Conservation (phyloP, 2,797 vertebrate species). For the Sebastes trivittatus region DNA sequence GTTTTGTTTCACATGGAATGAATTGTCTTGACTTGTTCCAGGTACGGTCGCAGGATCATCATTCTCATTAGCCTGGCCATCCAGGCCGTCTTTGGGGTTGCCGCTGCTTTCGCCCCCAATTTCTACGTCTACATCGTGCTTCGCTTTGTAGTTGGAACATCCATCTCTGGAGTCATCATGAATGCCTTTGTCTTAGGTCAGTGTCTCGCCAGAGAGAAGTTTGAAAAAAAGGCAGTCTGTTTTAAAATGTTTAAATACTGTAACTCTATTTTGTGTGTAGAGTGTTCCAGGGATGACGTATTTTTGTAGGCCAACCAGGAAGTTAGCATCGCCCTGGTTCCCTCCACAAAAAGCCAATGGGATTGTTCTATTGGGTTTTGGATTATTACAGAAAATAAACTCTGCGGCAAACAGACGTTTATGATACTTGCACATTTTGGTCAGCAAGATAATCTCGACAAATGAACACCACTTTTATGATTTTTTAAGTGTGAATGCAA, state of each 20-base stretch:
- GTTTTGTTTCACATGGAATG: neutral
- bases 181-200: conserved; percentile 81
- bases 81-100: conserved; percentile 78
- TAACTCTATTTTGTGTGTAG: neutral
- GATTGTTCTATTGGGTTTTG: too few species aligned
- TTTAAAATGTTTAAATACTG: neutral
- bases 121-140: conserved; percentile 82
- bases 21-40: conserved; percentile 43
- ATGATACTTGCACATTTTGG: too few species aligned
- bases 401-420: too few species aligned
- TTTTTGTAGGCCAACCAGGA: too few species aligned
- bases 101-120: conserved; percentile 81
- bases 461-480: too few species aligned
- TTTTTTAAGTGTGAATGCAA: too few species aligned
- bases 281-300: too few species aligned
- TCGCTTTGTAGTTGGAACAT: conserved; percentile 83
- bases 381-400: too few species aligned
- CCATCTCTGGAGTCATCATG: conserved; percentile 82
- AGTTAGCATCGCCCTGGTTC: too few species aligned
- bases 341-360: too few species aligned
- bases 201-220: conserved; percentile 24
- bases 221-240: neutral
- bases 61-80: conserved; percentile 78
- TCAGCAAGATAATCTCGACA: too few species aligned
- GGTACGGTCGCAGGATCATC: conserved; percentile 83